Evolutionary conservation across 2,797 vertebrate genomes (phyloP).

Genomic region (Setipinna tenuifilis): DNA sequence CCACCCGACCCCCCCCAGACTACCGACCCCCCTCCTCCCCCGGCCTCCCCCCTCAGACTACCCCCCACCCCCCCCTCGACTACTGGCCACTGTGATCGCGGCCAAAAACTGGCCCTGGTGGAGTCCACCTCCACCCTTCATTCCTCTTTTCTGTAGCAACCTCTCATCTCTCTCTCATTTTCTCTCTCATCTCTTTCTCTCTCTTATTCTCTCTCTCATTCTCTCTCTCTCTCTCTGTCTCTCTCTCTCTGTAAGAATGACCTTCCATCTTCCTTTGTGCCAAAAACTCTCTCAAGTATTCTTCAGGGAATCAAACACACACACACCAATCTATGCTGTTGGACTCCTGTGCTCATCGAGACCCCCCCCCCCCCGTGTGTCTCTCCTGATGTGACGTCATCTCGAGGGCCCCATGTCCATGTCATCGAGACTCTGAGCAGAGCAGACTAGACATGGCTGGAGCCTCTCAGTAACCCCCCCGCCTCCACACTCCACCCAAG

Average conservation of each 20-base stretch:
- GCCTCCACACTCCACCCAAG: too few relatives aligned
- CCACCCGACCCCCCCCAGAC: not conserved
- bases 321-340: slow-evolving; percentile 48
- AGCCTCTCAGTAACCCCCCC: not conserved
- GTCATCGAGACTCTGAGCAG: not conserved
- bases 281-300: slow-evolving; percentile 69
- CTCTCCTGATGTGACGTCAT: not conserved
- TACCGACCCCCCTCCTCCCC: too few relatives aligned
- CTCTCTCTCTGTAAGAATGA: slow-evolving; percentile 54
- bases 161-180: not conserved
- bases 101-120: not conserved
- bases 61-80: not conserved
- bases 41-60: too few relatives aligned
- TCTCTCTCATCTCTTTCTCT: slow-evolving; percentile 2
- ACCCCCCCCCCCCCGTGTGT: not conserved
- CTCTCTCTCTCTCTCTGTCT: not conserved
- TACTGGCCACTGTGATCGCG: slow-evolving; percentile 53
- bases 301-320: slow-evolving; percentile 69
- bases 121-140: not conserved
- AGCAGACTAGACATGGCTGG: not conserved
- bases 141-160: slow-evolving; percentile 30
- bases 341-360: slow-evolving; percentile 49
- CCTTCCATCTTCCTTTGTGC: slow-evolving; percentile 60
- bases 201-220: slow-evolving; percentile 45
- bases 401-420: not conserved